Evolutionary conservation across 1,140 invertebrate genomes (phyloP).

Genomic region (Notospermus geniculatus): DNA sequence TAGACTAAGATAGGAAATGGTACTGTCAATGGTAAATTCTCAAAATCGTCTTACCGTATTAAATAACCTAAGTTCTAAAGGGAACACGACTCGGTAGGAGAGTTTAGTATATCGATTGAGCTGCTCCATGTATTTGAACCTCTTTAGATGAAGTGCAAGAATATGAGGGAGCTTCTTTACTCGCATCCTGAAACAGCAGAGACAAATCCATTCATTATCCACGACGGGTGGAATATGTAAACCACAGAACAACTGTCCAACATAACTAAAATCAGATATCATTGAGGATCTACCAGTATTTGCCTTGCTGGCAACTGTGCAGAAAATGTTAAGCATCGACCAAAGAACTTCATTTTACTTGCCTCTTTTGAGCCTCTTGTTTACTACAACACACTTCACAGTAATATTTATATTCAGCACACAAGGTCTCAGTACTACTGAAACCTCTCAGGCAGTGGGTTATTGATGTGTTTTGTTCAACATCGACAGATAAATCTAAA

Average conservation of each 20-base stretch:
- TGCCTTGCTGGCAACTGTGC: too few relatives aligned
- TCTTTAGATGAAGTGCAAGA: constrained; percentile 93
- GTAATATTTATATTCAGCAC: constrained; percentile 99
- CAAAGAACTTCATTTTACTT: too few relatives aligned
- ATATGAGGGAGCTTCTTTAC: constrained; percentile 98
- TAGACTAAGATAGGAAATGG: too few relatives aligned
- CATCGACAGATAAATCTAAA: constrained; percentile 97
- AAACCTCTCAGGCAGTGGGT: constrained; percentile 97
- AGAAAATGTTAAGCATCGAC: too few relatives aligned
- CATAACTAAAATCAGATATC: too few relatives aligned
- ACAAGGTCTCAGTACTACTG: constrained; percentile 97
- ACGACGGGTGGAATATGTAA: too few relatives aligned
- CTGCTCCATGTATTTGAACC: constrained; percentile 99
- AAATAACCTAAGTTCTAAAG: constrained; percentile 93
- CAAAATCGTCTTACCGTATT: constrained; percentile 96
- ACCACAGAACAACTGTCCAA: too few relatives aligned
- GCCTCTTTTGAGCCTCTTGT: constrained; percentile 89
- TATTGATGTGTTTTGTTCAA: constrained; percentile 98
- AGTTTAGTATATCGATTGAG: constrained; percentile 98
- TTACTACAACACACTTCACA: constrained; percentile 99
- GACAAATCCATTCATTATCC: constrained; percentile 3
- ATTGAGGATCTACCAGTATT: too few relatives aligned
- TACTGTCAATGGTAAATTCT: too few relatives aligned
- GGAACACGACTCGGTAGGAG: constrained; percentile 98
- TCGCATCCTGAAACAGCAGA: constrained; percentile 72